phyloP scores from a whole-genome alignment of 2,888 invertebrate genomes.

The Magallana nippona region DNA sequence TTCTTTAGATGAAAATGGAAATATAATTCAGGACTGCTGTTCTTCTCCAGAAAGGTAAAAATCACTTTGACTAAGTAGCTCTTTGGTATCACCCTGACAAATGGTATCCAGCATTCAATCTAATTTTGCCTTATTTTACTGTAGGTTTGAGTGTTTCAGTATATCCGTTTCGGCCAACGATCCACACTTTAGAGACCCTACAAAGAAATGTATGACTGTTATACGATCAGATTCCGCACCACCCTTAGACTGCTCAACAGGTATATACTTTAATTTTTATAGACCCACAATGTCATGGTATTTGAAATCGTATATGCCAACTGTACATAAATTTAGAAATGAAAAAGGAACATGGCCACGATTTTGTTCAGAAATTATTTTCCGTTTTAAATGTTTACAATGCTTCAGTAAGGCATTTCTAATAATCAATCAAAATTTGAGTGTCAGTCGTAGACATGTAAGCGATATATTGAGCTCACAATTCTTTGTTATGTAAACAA shows the following conservation, averaged over 20 bases:
- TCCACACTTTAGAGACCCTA: neutral
- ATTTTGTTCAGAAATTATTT: too few species aligned
- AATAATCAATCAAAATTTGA: too few species aligned
- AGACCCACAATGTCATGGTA: neutral
- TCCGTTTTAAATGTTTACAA: too few species aligned
- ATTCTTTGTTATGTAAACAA: too few species aligned
- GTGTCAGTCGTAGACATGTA: too few species aligned
- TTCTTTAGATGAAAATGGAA: slow-evolving; percentile 23
- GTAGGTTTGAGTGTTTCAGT: slow-evolving; percentile 8
- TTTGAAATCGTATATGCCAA: too few species aligned
- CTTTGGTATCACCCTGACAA: neutral
- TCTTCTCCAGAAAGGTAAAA: neutral
- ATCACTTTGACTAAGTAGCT: neutral
- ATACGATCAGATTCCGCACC: neutral
- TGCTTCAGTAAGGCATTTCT: too few species aligned
- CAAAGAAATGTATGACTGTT: neutral
- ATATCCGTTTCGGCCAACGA: neutral
- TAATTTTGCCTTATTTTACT: neutral
- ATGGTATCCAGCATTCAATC: neutral
- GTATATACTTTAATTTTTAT: neutral
- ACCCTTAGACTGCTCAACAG: neutral
- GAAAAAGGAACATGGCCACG: too few species aligned
- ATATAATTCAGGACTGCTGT: slow-evolving; percentile 3
- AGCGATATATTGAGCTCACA: too few species aligned
- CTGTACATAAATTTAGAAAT: neutral